Evolutionary conservation across 2,113 vertebrate genomes (phyloP).

Genomic region (Vidua chalybeata): DNA sequence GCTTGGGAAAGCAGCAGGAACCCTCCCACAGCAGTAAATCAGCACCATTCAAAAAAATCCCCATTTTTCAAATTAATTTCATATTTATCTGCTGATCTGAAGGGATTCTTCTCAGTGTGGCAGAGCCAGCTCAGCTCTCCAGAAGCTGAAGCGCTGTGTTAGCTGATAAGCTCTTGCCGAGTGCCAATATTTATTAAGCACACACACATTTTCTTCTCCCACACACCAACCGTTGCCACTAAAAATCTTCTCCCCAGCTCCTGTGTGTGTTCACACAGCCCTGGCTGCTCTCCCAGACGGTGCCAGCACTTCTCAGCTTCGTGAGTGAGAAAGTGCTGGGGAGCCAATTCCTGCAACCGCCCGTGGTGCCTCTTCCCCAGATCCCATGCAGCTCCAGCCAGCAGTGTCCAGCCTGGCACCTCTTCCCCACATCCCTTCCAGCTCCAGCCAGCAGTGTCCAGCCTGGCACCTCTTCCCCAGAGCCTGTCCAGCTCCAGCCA

Average conservation of each 20-base stretch:
- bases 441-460: constrained; percentile 14
- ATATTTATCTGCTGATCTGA: background rate
- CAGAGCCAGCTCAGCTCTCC: constrained; percentile 10
- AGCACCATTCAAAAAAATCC: background rate
- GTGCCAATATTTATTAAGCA: constrained; percentile 3
- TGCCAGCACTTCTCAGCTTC: constrained; percentile 20
- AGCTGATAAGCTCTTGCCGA: background rate
- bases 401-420: background rate
- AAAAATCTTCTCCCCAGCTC: background rate
- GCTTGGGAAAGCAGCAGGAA: background rate
- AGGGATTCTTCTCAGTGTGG: background rate
- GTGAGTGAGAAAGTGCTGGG: background rate
- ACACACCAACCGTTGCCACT: background rate
- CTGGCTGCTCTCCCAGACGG: constrained; percentile 30
- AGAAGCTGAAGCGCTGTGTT: background rate
- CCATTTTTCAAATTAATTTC: background rate
- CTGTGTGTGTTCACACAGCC: background rate
- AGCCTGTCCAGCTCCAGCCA: background rate
- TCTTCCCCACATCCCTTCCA: background rate
- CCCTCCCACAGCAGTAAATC: background rate
- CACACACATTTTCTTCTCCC: background rate
- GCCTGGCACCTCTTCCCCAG: background rate
- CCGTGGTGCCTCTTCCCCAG: background rate
- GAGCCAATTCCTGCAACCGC: background rate
- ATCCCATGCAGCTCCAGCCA: background rate